These are phyloP conservation scores for Peromyscus nudipes DNA, from an alignment of 2,797 vertebrate species.

Conservation along the genomic window DNA sequence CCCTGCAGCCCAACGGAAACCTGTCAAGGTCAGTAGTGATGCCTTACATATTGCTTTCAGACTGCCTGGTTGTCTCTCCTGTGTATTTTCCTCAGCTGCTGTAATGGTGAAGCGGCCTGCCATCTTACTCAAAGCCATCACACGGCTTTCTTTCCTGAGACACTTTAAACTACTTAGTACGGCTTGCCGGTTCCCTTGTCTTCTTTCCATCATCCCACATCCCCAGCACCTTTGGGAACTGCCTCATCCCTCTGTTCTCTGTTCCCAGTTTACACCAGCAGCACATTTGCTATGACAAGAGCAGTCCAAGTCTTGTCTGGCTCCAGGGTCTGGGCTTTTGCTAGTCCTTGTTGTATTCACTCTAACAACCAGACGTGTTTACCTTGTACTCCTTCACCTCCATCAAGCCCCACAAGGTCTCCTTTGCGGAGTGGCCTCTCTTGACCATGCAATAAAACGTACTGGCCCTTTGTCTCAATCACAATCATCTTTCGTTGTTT, in stretches of 20 bases:
- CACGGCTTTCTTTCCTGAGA: neutral
- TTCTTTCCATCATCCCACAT: neutral
- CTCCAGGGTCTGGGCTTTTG: neutral
- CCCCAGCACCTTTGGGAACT: neutral
- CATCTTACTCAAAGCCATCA: neutral
- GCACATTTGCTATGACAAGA: neutral
- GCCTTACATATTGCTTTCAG: neutral
- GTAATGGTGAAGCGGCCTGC: neutral
- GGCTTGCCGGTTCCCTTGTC: neutral
- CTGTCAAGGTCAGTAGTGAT: neutral
- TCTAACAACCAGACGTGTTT: neutral
- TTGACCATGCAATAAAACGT: neutral
- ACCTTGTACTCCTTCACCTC: neutral
- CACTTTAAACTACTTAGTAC: neutral
- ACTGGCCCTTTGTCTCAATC: neutral
- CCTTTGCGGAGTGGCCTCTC: neutral
- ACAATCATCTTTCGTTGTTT: neutral
- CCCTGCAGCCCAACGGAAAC: neutral
- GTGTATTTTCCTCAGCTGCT: neutral
- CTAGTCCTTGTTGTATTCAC: neutral
- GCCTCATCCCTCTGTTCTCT: rapidly evolving
- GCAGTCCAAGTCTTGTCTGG: neutral
- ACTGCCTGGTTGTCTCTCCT: no score
- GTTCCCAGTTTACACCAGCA: neutral
- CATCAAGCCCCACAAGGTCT: neutral